Base-by-base conservation (phyloP, 1,140 invertebrate species). In the Carcinoscorpius rotundicauda region DNA sequence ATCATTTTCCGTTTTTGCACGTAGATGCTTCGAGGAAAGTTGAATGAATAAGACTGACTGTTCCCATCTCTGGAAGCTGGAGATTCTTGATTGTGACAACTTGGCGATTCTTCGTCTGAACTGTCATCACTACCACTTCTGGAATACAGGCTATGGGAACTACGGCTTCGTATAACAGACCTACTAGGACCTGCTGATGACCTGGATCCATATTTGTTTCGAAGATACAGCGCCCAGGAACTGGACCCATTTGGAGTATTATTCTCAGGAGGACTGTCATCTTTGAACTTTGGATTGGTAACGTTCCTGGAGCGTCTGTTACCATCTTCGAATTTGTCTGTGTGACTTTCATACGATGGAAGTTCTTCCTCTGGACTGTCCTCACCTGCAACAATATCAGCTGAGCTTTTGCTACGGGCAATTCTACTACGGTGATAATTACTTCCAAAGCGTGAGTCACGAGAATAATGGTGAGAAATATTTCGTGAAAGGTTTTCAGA, bases 161-260 rank as follows among this genome's bases (percentile, higher is more conserved):
- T 65, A 4, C 65, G 65, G 52, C 67, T 69, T 5, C 63, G 65
- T 48, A 62, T 59, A 9, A 67, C 58, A 5, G 63, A 8, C 29
- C 29, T 29, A 29, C 29, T 29, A 2, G 29, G 29, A 29, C 29
- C 29, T 10, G 4, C 4, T 5, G 10, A 52, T 6, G 60, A 61
- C 4, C 84, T 82, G 73, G 87, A 88, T 62, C 91, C 91, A 73
- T 96, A 95, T 76, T 95, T 96, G 76, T 87, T 94, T 77, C 93
- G 92, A 68, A 94, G 81, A 77, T 94, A 94, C 62, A 89, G 83
- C 8, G 92, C 91, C 91, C 91, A 94, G 3, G 88, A 91, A 71
- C 74, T 3, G 88, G 86, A 49, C 2, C 29, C 29, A 29, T 29
- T 29, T 29, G 29, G 29, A 87, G 60, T 62, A 65, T 66, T 10